Conservation (phyloP, 2,113 vertebrate species). For the Tachycineta bicolor region DNA sequence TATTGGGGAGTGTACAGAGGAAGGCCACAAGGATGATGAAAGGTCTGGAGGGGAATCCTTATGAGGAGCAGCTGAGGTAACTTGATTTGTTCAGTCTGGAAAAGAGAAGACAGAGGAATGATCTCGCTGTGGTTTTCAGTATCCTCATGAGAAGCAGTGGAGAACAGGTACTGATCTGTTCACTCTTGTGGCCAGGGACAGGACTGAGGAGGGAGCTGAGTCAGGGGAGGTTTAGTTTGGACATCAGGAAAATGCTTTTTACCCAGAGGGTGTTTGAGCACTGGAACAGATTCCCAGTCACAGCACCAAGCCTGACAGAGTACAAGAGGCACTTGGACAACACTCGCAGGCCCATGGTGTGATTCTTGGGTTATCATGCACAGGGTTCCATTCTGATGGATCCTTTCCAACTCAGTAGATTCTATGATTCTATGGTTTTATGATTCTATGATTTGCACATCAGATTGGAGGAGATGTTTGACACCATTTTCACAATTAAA, state of each 20-base stretch:
- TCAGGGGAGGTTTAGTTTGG: neutral
- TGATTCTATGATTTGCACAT: neutral
- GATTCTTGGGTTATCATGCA: rapidly evolving
- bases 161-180: neutral
- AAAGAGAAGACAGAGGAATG: neutral
- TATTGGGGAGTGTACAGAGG: neutral
- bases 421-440: neutral
- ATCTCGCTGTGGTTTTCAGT: neutral
- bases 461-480: neutral
- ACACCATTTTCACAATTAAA: neutral
- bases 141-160: neutral
- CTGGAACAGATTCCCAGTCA: neutral
- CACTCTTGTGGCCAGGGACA: too few species aligned
- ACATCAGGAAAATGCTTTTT: neutral
- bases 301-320: neutral
- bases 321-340: neutral
- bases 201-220: neutral
- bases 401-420: neutral
- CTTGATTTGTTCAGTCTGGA: neutral
- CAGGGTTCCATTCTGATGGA: neutral
- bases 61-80: neutral
- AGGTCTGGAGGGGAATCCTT: neutral
- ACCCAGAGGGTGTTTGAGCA: neutral
- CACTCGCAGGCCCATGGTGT: neutral
- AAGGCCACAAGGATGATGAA: rapidly evolving